Evolutionary conservation across 2,797 vertebrate species (phyloP), one percentile per base, ranked within the genome.

Genomic region (Oceanodroma leucorhoa): DNA sequence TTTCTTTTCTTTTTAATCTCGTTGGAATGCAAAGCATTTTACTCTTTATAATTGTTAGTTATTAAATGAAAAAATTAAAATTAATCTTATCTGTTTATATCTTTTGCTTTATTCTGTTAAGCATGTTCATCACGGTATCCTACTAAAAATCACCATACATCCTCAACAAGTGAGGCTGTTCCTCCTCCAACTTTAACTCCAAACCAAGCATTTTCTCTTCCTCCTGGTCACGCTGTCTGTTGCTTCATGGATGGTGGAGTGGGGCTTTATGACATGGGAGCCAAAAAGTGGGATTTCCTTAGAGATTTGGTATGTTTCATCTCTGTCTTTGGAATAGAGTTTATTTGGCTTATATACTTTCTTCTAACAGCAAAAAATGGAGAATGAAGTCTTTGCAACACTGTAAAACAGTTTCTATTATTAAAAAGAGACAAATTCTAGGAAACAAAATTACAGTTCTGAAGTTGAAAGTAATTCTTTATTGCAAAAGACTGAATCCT

Each of bases 171-270:
- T 30, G 99, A 99, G 94, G 99, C 99, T 2, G 98, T 99, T 32
- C 99, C 99, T 51, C 99, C 98, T 19, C 99, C 99, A 3, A 97
- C 98, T 20, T 97, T 99, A 76, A 99, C 98, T 8, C 99, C 98
- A 96, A 99, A 99, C 97, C 99, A 98, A 87, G 98, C 98, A 14
- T 99, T 99, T 98, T 99, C 99, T 36, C 98, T 99, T 82, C 99
- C 99, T 21, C 99, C 99, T 3, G 99, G 99, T 51, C 99, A 99
- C 2, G 98, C 98, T 0, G 99, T 99, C 69, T 99, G 99, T 97
- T 99, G 99, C 95, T 99, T 99, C 95, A 98, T 99, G 98, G 99
- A 99, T 71, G 99, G 99, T 61, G 99, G 99, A n/a, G 99, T 99
- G 41, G 99, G 99, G 8, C 98, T 99, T 57, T 99, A 99, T 54